Evolutionary conservation across 1,140 invertebrate genomes (phyloP).

Genomic region (Nephotettix cincticeps): DNA sequence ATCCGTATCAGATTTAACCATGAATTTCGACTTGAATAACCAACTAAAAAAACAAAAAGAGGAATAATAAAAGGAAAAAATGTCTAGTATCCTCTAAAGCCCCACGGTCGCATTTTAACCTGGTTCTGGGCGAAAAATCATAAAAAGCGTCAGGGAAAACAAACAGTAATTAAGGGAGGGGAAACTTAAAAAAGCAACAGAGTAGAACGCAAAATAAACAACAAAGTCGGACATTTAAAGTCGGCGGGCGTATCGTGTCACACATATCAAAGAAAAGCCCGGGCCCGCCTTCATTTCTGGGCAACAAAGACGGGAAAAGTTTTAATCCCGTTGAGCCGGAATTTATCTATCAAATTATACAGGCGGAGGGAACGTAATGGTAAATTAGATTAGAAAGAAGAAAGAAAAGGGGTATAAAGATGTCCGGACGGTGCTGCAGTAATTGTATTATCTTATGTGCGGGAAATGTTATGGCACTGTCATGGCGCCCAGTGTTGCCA

Average conservation of each 20-base stretch:
- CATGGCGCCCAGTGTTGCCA: slow-evolving; percentile 2
- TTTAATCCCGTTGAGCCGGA: slow-evolving; percentile 20
- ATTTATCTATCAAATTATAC: slow-evolving; percentile 24
- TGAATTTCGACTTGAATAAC: no score
- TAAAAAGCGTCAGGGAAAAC: no score
- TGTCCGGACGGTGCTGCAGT: background rate
- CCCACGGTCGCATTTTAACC: no score
- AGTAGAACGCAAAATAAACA: slow-evolving; percentile 12
- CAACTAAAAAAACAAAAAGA: no score
- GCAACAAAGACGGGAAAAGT: slow-evolving; percentile 20
- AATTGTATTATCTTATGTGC: slow-evolving; percentile 20
- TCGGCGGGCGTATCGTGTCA: slow-evolving; percentile 6
- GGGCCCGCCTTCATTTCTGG: slow-evolving; percentile 10
- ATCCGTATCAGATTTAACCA: no score
- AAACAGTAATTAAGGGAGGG: no score
- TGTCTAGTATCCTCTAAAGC: no score
- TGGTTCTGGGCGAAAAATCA: no score
- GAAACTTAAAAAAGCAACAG: no score
- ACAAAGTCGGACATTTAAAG: slow-evolving; percentile 12
- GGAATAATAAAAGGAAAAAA: no score
- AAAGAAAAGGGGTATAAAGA: slow-evolving; percentile 14
- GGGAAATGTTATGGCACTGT: background rate
- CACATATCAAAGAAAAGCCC: slow-evolving; percentile 18
- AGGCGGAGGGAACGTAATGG: slow-evolving; percentile 7
- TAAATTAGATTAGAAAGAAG: slow-evolving; percentile 23